A percentile compares a stretch with the other conserved stretches of the same genome.
phyloP scores from a whole-genome alignment of 2,797 vertebrate genomes.

The Chelmon rostratus region DNA sequence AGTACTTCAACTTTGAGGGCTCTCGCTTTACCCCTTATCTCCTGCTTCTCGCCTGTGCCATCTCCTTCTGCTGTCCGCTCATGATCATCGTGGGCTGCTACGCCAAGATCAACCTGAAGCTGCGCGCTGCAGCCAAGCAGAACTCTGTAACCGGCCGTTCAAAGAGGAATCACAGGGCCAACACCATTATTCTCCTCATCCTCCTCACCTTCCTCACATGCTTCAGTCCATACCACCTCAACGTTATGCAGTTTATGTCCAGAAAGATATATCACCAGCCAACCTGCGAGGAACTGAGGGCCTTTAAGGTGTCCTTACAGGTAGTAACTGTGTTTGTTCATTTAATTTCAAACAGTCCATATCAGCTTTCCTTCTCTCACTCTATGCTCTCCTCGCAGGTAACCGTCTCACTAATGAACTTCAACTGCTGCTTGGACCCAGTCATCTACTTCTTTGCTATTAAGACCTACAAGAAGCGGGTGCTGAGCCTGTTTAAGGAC shows the following conservation, averaged over 20 bases:
- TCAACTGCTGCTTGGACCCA: slow-evolving; percentile 91
- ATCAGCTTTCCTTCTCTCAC: neutral
- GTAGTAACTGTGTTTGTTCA: slow-evolving; percentile 50
- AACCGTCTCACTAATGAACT: slow-evolving; percentile 89
- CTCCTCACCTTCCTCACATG: slow-evolving; percentile 85
- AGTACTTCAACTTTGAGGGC: slow-evolving; percentile 85
- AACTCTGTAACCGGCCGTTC: slow-evolving; percentile 80
- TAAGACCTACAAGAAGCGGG: slow-evolving; percentile 87
- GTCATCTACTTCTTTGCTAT: slow-evolving; percentile 93
- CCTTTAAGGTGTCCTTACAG: slow-evolving; percentile 88
- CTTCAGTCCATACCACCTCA: slow-evolving; percentile 91
- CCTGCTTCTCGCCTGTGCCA: slow-evolving; percentile 81
- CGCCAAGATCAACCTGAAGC: slow-evolving; percentile 85
- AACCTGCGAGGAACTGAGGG: slow-evolving; percentile 81
- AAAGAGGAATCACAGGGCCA: slow-evolving; percentile 80
- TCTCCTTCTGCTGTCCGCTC: slow-evolving; percentile 87
- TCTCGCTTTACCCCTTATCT: slow-evolving; percentile 74
- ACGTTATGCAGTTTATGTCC: slow-evolving; percentile 87
- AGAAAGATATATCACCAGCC: slow-evolving; percentile 79
- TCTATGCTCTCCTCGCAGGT: slow-evolving; percentile 73
- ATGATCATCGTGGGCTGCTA: slow-evolving; percentile 88
- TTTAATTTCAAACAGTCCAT: neutral
- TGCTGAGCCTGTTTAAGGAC: slow-evolving; percentile 87
- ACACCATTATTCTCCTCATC: slow-evolving; percentile 86
- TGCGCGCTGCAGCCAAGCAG: slow-evolving; percentile 81